These are phyloP conservation scores for Apodemus agrarius DNA, from an alignment of 2,797 vertebrate genomes.

Conservation along the genomic window DNA sequence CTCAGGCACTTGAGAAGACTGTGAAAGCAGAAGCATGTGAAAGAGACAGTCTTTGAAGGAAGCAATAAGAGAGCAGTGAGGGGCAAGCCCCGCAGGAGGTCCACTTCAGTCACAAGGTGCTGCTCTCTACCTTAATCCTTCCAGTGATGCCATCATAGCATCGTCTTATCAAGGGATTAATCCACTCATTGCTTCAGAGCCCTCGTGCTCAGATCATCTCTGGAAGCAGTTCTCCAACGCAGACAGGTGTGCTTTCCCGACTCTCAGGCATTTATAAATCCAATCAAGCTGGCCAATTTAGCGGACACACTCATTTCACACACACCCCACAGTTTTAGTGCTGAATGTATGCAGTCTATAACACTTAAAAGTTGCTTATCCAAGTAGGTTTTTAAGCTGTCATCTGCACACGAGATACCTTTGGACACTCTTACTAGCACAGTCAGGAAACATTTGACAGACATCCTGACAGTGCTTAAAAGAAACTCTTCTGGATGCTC, in stretches of 20 bases:
- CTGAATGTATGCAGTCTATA: neutral
- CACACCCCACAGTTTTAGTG: neutral
- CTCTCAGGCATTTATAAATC: neutral
- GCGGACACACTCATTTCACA: neutral
- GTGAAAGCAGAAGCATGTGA: neutral
- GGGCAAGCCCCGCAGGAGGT: neutral
- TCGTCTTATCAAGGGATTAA: neutral
- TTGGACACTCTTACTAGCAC: neutral
- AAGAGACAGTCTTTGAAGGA: neutral
- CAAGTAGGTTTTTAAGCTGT: neutral
- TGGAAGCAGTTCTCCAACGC: neutral
- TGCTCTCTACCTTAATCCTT: neutral
- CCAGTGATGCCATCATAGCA: neutral
- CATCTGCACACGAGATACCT: neutral
- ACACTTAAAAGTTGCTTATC: neutral
- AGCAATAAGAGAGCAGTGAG: neutral
- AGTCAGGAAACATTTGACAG: conserved; percentile 7
- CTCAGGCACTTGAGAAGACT: neutral
- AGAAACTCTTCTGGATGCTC: neutral
- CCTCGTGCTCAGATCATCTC: too few species aligned
- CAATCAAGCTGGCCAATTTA: neutral
- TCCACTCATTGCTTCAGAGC: neutral
- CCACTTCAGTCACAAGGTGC: neutral
- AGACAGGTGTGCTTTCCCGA: neutral
- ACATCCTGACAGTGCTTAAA: conserved; percentile 7